phyloP scores from a whole-genome alignment of 2,797 vertebrate species.

The Mus caroli region DNA sequence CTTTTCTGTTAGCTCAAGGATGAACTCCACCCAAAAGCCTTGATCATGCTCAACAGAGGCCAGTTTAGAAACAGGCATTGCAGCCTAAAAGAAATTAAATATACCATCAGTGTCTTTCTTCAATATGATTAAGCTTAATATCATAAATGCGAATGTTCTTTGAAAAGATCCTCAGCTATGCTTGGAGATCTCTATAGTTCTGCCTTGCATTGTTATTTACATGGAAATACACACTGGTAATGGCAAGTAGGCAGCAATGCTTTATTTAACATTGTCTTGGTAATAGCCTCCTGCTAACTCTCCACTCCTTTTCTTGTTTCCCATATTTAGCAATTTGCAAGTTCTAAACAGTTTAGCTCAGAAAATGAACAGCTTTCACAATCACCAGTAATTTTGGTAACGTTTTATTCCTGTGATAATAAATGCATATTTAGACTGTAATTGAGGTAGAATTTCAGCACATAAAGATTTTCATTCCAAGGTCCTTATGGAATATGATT shows the following conservation, averaged over 20 bases:
- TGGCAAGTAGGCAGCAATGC: background rate
- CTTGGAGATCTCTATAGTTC: background rate
- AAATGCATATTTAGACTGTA: slow-evolving; percentile 36
- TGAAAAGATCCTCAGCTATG: background rate
- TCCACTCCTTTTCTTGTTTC: slow-evolving; percentile 31
- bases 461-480: slow-evolving; percentile 31
- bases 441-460: slow-evolving; percentile 33
- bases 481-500: background rate
- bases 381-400: slow-evolving; percentile 63
- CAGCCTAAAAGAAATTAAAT: background rate
- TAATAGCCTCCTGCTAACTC: background rate
- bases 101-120: background rate
- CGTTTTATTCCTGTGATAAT: slow-evolving; percentile 42
- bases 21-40: background rate
- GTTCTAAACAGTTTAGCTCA: slow-evolving; percentile 64
- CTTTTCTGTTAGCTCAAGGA: background rate
- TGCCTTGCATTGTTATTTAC: slow-evolving; percentile 26
- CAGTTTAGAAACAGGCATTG: background rate
- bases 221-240: background rate
- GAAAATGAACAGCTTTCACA: slow-evolving; percentile 61
- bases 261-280: background rate
- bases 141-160: background rate
- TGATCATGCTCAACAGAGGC: fast-evolving
- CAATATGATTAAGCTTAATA: slow-evolving; percentile 6
- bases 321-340: slow-evolving; percentile 47